Conservation (phyloP, 2,888 invertebrate species). For the Tryphoninae sp. region DNA sequence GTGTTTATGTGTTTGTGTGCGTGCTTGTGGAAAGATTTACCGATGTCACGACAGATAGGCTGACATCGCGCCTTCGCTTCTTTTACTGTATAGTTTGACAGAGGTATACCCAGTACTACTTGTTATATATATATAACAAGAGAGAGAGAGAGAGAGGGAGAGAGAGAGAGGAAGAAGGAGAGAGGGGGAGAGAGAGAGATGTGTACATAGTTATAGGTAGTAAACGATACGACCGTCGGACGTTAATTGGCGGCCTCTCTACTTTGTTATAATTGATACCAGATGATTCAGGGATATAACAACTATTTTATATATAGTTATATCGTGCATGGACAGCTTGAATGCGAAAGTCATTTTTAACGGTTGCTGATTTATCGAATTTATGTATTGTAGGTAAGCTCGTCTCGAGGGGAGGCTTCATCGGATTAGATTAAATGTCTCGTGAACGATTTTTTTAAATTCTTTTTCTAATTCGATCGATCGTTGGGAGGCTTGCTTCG, state of each 20-base stretch:
- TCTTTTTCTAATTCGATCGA: too few relatives aligned
- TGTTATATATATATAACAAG: constrained; percentile 14
- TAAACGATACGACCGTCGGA: constrained; percentile 50
- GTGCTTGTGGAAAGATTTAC: constrained; percentile 58
- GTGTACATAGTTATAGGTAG: constrained; percentile 16
- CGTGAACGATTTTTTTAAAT: neutral
- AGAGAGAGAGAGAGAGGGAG: too few relatives aligned
- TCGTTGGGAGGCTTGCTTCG: neutral
- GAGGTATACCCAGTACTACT: constrained; percentile 9
- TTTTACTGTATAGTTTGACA: constrained; percentile 42
- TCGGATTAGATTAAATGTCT: constrained; percentile 27
- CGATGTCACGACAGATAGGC: constrained; percentile 66
- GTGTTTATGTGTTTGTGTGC: neutral
- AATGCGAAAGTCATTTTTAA: constrained; percentile 6
- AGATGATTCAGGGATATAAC: constrained; percentile 50
- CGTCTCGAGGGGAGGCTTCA: constrained; percentile 13
- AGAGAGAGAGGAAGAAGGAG: too few relatives aligned
- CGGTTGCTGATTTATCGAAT: constrained; percentile 46
- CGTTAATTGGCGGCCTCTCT: constrained; percentile 66
- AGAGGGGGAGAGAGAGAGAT: neutral
- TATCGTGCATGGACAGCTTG: constrained; percentile 15
- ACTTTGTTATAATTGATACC: constrained; percentile 66
- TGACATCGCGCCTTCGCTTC: constrained; percentile 65
- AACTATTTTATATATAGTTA: constrained; percentile 8
- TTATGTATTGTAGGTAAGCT: constrained; percentile 38